Evolutionary conservation across 30 jellyfish, hydroid and myxozoan species (phyloP).

Genomic region (Cassiopea andromeda): DNA sequence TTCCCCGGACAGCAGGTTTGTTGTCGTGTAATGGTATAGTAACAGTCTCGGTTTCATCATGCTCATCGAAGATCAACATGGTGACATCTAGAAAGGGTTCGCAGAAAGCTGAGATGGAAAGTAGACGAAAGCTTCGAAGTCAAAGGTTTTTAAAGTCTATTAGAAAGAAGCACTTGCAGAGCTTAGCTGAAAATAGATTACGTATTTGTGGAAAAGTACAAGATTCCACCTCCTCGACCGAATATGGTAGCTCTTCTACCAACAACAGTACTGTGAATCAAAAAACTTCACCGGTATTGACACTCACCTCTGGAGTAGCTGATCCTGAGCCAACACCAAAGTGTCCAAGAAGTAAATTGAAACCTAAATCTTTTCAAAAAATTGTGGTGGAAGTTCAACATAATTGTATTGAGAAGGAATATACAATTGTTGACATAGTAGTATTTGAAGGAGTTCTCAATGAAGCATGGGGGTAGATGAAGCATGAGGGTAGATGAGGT

Average conservation of each 20-base stretch:
- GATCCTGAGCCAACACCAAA: conserved; percentile 15
- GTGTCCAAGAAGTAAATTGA: conserved; percentile 3
- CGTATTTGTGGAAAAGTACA: background rate
- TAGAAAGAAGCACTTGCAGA: conserved; percentile 2
- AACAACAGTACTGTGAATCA: background rate
- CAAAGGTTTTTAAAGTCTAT: conserved; percentile 1
- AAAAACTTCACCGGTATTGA: background rate
- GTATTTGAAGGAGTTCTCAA: background rate
- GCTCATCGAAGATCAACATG: background rate
- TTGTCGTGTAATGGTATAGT: no score
- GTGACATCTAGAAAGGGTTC: background rate
- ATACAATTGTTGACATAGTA: background rate
- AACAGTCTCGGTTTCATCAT: no score
- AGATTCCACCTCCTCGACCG: background rate
- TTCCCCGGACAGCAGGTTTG: no score
- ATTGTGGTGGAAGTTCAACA: background rate
- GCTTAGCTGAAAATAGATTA: background rate
- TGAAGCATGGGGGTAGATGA: background rate
- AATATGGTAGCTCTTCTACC: background rate
- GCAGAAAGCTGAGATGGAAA: background rate
- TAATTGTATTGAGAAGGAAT: background rate
- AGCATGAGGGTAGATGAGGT: no score
- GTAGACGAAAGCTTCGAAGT: conserved; percentile 15
- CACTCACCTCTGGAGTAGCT: background rate
- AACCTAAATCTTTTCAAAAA: background rate